Evolutionary conservation across 1,140 invertebrate species (phyloP).

Genomic region (Linepithema humile): DNA sequence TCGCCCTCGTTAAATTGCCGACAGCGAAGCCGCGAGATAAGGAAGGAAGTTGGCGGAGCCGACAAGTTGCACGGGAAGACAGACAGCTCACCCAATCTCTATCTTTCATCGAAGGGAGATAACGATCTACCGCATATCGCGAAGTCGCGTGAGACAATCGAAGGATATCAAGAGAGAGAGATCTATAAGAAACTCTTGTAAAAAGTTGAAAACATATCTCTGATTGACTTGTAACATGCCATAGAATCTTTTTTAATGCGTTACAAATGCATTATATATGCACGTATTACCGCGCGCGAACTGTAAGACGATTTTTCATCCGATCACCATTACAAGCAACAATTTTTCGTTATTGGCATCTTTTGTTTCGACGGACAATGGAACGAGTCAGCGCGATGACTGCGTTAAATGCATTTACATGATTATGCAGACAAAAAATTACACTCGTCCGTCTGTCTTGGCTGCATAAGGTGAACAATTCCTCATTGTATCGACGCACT

Average conservation of each 20-base stretch:
- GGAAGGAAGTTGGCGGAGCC: slow-evolving; percentile 34
- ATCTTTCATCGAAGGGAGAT: background rate
- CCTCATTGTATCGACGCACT: slow-evolving; percentile 64
- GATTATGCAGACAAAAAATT: slow-evolving; percentile 42
- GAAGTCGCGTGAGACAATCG: background rate
- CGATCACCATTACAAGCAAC: background rate
- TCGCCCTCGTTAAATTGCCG: slow-evolving; percentile 30
- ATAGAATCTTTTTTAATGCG: background rate
- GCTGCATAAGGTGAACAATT: slow-evolving; percentile 60
- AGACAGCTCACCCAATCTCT: slow-evolving; percentile 7
- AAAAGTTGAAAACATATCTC: background rate
- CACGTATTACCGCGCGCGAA: too few species aligned
- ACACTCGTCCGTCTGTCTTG: background rate
- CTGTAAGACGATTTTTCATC: background rate
- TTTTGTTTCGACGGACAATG: slow-evolving; percentile 51
- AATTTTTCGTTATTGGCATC: slow-evolving; percentile 18
- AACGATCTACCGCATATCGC: background rate
- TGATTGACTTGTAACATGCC: slow-evolving; percentile 1
- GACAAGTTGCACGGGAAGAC: background rate
- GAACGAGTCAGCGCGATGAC: slow-evolving; percentile 19
- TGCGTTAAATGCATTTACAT: slow-evolving; percentile 49
- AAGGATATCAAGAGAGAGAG: background rate
- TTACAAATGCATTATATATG: background rate
- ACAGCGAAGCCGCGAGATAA: slow-evolving; percentile 41
- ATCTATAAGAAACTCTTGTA: background rate